Conservation (phyloP, 1,140 invertebrate species). For the Uloborus diversus region DNA sequence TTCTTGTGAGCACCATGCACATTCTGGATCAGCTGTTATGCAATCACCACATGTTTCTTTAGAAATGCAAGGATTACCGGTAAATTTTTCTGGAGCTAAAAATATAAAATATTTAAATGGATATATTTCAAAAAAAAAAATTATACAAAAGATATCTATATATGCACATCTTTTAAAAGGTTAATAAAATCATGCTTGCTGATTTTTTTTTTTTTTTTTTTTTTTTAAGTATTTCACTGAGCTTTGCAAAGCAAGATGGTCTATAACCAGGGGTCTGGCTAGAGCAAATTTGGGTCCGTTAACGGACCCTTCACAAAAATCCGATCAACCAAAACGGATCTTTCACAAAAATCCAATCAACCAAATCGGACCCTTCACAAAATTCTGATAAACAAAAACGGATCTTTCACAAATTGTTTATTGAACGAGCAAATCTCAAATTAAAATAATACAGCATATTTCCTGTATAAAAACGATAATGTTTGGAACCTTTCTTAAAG, state of each 20-base stretch:
- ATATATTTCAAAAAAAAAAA: conserved; percentile 5
- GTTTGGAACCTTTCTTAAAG: no score
- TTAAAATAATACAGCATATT: no score
- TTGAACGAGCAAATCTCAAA: no score
- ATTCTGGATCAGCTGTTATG: conserved; percentile 83
- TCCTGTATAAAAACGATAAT: no score
- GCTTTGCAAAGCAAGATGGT: background rate
- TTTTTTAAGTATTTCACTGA: background rate
- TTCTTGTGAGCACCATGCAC: conserved; percentile 86
- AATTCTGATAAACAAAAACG: no score
- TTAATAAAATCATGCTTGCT: background rate
- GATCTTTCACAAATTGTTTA: no score
- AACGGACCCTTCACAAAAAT: no score
- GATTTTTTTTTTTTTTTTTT: no score
- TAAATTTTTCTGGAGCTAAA: conserved; percentile 55
- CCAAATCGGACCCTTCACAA: no score
- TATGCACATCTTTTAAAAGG: background rate
- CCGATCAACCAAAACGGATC: no score
- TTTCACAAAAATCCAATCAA: no score
- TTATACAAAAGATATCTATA: background rate
- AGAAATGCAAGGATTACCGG: conserved; percentile 72
- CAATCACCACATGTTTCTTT: conserved; percentile 90
- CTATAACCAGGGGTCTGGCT: background rate
- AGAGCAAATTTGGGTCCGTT: no score
- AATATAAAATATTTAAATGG: background rate